Evolutionary conservation across 2,113 vertebrate species (phyloP), one percentile per base, ranked within the genome.

Genomic region (Hippocampus comes): DNA sequence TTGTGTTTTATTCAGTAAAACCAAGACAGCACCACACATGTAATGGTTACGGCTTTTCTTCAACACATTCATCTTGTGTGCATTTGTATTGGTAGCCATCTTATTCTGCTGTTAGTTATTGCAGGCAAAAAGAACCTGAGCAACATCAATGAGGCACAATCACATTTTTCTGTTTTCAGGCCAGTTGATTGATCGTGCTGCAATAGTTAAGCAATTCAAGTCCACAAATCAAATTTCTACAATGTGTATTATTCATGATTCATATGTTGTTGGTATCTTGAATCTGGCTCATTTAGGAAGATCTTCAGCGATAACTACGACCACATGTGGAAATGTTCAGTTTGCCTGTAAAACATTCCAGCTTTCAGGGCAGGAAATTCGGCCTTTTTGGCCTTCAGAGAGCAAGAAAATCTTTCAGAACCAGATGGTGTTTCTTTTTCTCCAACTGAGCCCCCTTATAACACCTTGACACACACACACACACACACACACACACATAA

Each of bases 1-100:
- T 78, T 77, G 46, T 78, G 42, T 71, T 90, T 91, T 89, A 91
- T 89, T 87, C 61, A 74, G 65, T 80, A 80, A 74, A 73, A 70
- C 76, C 67, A 71, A 77, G 77, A 69, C 80, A 82, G 67, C n/a
- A 1, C 69, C 67, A 83, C 42, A 73, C 14, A 72, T 38, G 68
- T 53, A 71, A 72, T 66, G 56, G 30, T 71, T 56, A 43, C 57
- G 70, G 38, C 77, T 71, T 70, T 70, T 69, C 51, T 72, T 72
- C 75, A 17, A 63, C 63, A 70, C 63, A 71, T 73, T 66, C 82
- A 77, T 78, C 53, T 84, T 81, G 20, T 70, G 46, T 72, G 72
- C 42, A 43, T 63, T 56, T 56, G 48, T 57, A n/a, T 25, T 6
- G 15, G 38, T 25, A 67, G 81, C 38, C 80, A 80, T 70, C 79